phyloP scores from a whole-genome alignment of 2,113 vertebrate species.

The Thinocorus orbignyianus region DNA sequence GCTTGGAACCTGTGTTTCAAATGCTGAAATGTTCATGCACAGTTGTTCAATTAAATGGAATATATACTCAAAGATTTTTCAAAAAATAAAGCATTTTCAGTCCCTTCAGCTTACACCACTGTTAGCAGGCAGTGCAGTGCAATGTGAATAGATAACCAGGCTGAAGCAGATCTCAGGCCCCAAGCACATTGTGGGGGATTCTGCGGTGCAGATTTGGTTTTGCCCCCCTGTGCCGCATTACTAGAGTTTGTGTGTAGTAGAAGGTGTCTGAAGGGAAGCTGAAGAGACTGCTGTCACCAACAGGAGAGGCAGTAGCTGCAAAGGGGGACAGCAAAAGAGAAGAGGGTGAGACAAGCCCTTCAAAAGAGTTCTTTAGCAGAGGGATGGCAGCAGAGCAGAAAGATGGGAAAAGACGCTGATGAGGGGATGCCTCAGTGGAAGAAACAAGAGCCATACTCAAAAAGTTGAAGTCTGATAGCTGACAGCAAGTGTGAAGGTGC shows the following conservation, averaged over 20 bases:
- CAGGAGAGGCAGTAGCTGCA: background rate
- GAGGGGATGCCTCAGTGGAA: background rate
- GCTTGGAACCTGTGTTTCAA: background rate
- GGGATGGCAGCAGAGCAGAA: background rate
- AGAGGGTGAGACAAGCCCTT: background rate
- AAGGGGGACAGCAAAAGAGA: background rate
- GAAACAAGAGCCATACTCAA: background rate
- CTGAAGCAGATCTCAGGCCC: background rate
- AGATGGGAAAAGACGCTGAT: background rate
- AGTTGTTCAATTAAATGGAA: background rate
- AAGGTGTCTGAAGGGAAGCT: background rate
- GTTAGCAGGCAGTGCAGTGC: background rate
- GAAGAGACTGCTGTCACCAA: background rate
- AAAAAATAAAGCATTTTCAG: background rate
- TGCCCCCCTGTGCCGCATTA: background rate
- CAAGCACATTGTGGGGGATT: accelerated
- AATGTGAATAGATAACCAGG: background rate
- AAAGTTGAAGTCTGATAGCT: background rate
- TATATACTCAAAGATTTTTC: background rate
- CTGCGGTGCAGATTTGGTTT: background rate
- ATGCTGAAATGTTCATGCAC: background rate
- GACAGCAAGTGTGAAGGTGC: background rate
- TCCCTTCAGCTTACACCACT: background rate
- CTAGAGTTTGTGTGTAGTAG: background rate
- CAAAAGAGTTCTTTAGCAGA: background rate